Base-by-base conservation (phyloP, 2,797 vertebrate species). In the Sebastes melanostomus region DNA sequence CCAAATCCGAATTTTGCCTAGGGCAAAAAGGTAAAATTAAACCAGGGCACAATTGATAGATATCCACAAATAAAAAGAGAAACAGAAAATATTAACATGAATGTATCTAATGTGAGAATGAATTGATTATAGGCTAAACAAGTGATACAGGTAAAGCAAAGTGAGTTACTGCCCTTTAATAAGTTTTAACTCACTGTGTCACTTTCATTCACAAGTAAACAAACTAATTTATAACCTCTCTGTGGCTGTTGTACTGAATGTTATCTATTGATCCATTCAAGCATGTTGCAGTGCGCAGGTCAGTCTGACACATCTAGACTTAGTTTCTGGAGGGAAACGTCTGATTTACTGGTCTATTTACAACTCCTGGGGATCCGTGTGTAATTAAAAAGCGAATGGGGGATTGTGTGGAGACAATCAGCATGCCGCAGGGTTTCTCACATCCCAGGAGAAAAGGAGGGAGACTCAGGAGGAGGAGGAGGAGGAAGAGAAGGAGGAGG, bases 301-400 rank as follows among this genome's bases (percentile, higher is more conserved):
- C 67, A 65, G 30, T 5, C 36, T 61, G 52, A 74, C 56, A 60
- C 32, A 2, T 42, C 14, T 7, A 30, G 1, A 84, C 77, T 75
- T 70, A 61, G 83, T 82, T 59, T 86, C 61, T 10, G 10, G 76
- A 27, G 59, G 75, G 75, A 86, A 87, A 75, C 12, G 4, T 25
- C 7, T 73, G 62, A 84, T 83, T 84, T 66, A 81, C 36, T 14
- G 46, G 16, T 16, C 75, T 69, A 66, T 84, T 89, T 84, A 81
- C 77, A 77, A 72, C 76, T 77, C 54, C 54, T n/a, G 75, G 42
- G 75, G 85, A 83, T 84, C 75, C 30, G 74, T 38, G 85, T 13
- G 85, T 92, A 82, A 93, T 94, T 91, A 90, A 92, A 88, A 88
- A 73, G 83, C 70, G 85, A 91, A 91, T 75, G 74, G 89, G 77